Evolutionary conservation across 1,140 invertebrate species (phyloP).

Genomic region (Brachionus sp.): DNA sequence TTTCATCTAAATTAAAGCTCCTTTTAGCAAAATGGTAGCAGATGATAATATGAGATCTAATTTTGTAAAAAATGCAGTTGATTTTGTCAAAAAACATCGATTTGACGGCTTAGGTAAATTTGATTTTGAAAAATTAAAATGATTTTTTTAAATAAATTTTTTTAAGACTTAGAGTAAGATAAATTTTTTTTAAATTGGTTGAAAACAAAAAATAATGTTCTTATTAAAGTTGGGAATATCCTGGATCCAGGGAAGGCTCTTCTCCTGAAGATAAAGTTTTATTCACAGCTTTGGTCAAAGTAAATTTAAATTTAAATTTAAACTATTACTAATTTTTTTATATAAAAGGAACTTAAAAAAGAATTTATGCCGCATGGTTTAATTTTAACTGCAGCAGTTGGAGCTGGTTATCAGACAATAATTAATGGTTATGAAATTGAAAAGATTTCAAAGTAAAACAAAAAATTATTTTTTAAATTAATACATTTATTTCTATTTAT

Average conservation of each 20-base stretch:
- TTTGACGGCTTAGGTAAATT: constrained; percentile 63
- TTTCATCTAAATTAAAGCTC: constrained; percentile 65
- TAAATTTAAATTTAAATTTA: background rate
- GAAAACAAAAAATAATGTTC: background rate
- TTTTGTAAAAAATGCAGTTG: constrained; percentile 46
- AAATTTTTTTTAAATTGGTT: background rate
- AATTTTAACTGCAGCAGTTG: constrained; percentile 49
- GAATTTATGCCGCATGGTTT: constrained; percentile 48
- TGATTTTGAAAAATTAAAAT: constrained; percentile 84
- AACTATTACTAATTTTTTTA: background rate
- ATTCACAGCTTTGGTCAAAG: constrained; percentile 62
- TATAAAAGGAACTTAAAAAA: constrained; percentile 46
- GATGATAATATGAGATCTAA: constrained; percentile 57
- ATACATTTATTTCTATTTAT: background rate
- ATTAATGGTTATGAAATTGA: constrained; percentile 70
- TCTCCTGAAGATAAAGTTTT: constrained; percentile 58
- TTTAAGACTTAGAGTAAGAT: constrained; percentile 81
- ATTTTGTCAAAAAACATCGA: constrained; percentile 61
- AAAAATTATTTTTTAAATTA: constrained; percentile 57
- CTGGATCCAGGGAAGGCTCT: constrained; percentile 46
- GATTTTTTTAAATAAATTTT: constrained; percentile 71
- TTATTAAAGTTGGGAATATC: constrained; percentile 69
- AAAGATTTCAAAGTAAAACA: constrained; percentile 65
- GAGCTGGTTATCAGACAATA: constrained; percentile 47
- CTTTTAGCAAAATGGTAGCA: constrained; percentile 72